These are phyloP conservation scores for Lacanobia oleracea DNA, from an alignment of 2,888 invertebrate species.

Conservation along the genomic window DNA sequence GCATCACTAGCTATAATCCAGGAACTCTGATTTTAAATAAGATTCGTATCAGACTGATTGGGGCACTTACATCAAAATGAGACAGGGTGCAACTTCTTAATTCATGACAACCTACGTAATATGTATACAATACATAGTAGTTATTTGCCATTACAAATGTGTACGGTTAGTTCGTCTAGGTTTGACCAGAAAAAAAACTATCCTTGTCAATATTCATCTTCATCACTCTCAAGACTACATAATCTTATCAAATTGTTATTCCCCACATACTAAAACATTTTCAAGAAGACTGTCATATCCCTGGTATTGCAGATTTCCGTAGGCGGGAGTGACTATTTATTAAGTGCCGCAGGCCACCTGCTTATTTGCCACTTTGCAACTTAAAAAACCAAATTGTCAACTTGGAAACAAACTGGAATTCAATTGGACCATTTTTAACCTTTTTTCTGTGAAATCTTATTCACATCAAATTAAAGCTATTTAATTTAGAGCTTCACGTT, in stretches of 20 bases:
- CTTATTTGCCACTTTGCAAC: not conserved
- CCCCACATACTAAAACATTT: not conserved
- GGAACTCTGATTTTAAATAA: not conserved
- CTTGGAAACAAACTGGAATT: not conserved
- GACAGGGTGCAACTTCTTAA: constrained; percentile 2
- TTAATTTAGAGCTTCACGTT: not conserved
- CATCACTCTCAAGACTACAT: not conserved
- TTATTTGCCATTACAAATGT: not conserved
- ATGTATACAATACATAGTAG: not conserved
- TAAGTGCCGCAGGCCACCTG: not conserved
- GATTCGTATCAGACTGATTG: not conserved
- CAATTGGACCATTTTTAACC: not conserved
- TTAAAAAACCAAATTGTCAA: not conserved
- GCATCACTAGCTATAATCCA: not conserved
- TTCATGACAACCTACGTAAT: not conserved
- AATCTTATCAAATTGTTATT: not conserved
- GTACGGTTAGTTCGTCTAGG: not conserved
- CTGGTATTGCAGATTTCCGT: not conserved
- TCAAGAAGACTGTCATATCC: not conserved
- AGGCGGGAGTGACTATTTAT: not conserved
- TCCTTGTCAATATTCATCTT: no score
- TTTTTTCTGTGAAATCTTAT: not conserved
- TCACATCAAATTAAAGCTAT: not conserved
- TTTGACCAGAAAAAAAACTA: not conserved
- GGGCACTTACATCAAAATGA: not conserved